These are phyloP conservation scores for Cranoglanis bouderius DNA, from an alignment of 2,113 vertebrate genomes.

Conservation along the genomic window DNA sequence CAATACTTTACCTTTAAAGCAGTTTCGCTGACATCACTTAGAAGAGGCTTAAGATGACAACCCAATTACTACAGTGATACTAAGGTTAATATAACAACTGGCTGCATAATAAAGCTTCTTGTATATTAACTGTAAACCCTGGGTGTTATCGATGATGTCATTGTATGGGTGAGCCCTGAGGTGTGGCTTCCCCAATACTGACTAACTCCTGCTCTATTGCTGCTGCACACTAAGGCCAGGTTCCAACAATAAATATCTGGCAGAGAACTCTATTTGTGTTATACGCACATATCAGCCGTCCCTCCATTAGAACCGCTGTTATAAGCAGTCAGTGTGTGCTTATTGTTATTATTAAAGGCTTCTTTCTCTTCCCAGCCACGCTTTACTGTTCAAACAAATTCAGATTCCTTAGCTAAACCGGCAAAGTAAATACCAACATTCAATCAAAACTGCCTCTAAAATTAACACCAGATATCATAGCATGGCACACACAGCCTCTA, in stretches of 20 bases:
- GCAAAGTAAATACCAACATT: background rate
- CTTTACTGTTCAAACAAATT: slow-evolving; percentile 5
- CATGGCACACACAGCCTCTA: slow-evolving; percentile 41
- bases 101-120: background rate
- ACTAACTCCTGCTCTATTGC: slow-evolving; percentile 15
- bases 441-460: slow-evolving; percentile 2
- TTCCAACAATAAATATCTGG: slow-evolving; percentile 36
- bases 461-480: slow-evolving; percentile 14
- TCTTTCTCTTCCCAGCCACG: background rate
- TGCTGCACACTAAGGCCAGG: slow-evolving; percentile 15
- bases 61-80: background rate
- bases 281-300: background rate
- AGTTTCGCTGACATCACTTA: background rate
- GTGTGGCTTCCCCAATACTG: slow-evolving; percentile 40
- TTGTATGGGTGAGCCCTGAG: slow-evolving; percentile 17
- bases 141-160: slow-evolving; percentile 13
- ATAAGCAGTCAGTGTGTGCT: background rate
- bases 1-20: background rate
- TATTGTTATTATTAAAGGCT: background rate
- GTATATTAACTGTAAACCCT: background rate
- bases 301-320: background rate
- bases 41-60: background rate
- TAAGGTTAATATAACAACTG: background rate
- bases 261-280: slow-evolving; percentile 46
- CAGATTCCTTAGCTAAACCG: background rate